Evolutionary conservation across 1,140 invertebrate species (phyloP).

Genomic region (Bombyx mori): ASM3026992v2 NC_085111.1:6177501-6178000

Average conservation of each 20-base stretch:
- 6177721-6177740: slow-evolving; percentile 2
- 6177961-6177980: slow-evolving; percentile 33
- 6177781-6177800: slow-evolving; percentile 6
- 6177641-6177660: too few relatives aligned
- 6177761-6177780: slow-evolving; percentile 9
- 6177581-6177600: too few relatives aligned
- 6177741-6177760: slow-evolving; percentile 2
- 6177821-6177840: slow-evolving; percentile 5
- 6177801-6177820: neutral
- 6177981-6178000: slow-evolving; percentile 35
- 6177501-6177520: too few relatives aligned
- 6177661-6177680: too few relatives aligned
- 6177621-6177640: too few relatives aligned
- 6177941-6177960: slow-evolving; percentile 42
- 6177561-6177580: too few relatives aligned
- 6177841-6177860: slow-evolving; percentile 5
- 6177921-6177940: slow-evolving; percentile 22
- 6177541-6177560: too few relatives aligned
- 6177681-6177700: slow-evolving; percentile 15
- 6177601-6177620: too few relatives aligned
- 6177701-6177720: slow-evolving; percentile 8
- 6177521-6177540: slow-evolving; percentile 4
- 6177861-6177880: slow-evolving; percentile 9
- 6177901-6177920: slow-evolving; percentile 30
- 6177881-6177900: slow-evolving; percentile 12